Evolutionary conservation across 2,888 invertebrate genomes (phyloP), one percentile per base, ranked within the genome.

Genomic region (Eurois occulta): DNA sequence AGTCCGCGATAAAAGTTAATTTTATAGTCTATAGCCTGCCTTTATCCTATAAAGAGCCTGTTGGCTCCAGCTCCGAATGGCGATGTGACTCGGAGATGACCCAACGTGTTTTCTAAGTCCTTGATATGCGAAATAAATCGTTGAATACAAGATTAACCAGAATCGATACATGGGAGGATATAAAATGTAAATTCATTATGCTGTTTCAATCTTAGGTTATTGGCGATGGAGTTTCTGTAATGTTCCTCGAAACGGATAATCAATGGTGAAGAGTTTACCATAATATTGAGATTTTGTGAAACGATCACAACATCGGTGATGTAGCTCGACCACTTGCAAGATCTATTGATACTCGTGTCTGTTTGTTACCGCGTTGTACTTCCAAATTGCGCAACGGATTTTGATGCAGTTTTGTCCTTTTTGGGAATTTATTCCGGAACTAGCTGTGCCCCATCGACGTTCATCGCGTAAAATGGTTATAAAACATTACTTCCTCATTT

Each of bases 61-160:
- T 46, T 60, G 65, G 28, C 32, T 13, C 28, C 52, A 41, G 18
- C 32, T 35, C 18, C 46, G n/a, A 73, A 83, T 46, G 58, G 38
- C 52, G 80, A 84, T 79, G 66, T 24, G 67, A 86, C 84, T 79
- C 62, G 18, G 13, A 75, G 86, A 86, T 84, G 84, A 84, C 84
- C 84, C 52, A 38, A 46, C 80, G 65, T 43, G 79, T 78, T 78
- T 86, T 70, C 66, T 75, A 71, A 75, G 60, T 70, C 43, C 28
- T 13, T 13, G 60, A 77, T 82, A 55, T n/a, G 18, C 38, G 0
- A 75, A 55, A 83, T 83, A 86, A 83, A 86, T 77, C 38, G 67
- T 68, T 60, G 10, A 41, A 60, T n/a, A 67, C 75, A 46, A 70
- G 80, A 86, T 67, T 69, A 55, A 73, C 66, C 28, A 58, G 84